Percentiles rank a stretch among this genome's conserved stretches.
These are phyloP conservation scores for Gandaritis pyraliata DNA, from an alignment of 2,888 invertebrate genomes.

Conservation along the genomic window DNA sequence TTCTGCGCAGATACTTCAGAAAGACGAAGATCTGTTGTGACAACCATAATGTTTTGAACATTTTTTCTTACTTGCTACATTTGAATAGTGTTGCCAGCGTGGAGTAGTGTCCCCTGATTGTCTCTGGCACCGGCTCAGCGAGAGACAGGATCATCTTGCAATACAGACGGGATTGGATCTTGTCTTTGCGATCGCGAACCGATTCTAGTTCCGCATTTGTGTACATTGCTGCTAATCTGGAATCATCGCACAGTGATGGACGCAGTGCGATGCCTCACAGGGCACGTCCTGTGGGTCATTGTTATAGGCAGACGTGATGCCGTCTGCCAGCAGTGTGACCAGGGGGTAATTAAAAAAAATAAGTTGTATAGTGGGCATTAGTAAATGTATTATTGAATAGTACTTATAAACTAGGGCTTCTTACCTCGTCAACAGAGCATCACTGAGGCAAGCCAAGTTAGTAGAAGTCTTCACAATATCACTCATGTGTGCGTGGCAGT, in stretches of 20 bases:
- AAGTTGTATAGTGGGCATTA: too few relatives aligned
- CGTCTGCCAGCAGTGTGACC: too few relatives aligned
- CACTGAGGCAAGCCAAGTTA: constrained; percentile 95
- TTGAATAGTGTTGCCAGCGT: constrained; percentile 91
- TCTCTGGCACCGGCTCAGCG: constrained; percentile 90
- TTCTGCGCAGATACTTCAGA: too few relatives aligned
- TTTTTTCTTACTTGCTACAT: constrained; percentile 86
- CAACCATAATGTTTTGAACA: too few relatives aligned
- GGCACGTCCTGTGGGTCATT: too few relatives aligned
- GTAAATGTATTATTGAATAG: too few relatives aligned
- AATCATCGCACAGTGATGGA: not conserved
- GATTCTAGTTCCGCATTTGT: constrained; percentile 94
- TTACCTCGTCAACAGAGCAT: constrained; percentile 86
- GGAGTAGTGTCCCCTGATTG: constrained; percentile 91
- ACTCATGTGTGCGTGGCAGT: constrained; percentile 93
- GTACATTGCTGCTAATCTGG: constrained; percentile 93
- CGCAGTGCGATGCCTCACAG: too few relatives aligned
- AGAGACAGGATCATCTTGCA: constrained; percentile 92
- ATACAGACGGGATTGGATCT: constrained; percentile 93
- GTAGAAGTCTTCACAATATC: constrained; percentile 94
- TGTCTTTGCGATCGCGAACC: constrained; percentile 94
- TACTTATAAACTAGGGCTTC: too few relatives aligned
- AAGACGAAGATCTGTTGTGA: too few relatives aligned
- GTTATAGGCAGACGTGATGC: too few relatives aligned
- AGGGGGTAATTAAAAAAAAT: too few relatives aligned